Conservation (phyloP, 1,140 invertebrate species). For the Tetramorium alpestre region DNA sequence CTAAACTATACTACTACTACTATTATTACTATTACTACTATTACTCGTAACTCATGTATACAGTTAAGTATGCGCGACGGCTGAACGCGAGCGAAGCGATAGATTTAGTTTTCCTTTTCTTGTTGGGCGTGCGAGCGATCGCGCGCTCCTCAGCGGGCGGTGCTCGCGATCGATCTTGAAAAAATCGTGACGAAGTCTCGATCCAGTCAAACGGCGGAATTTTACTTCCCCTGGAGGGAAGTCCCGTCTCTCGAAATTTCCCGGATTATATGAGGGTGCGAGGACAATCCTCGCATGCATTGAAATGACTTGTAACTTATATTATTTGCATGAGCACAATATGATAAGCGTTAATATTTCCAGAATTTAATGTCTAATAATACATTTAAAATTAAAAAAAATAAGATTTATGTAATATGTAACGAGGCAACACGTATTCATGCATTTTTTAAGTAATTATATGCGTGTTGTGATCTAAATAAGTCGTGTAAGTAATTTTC, state of each 20-base stretch:
- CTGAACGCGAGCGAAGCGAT: constrained; percentile 69
- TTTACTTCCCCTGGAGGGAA: neutral
- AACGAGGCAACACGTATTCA: neutral
- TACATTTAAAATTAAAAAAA: neutral
- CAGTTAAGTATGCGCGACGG: constrained; percentile 73
- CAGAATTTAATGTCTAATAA: neutral
- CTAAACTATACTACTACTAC: constrained; percentile 76
- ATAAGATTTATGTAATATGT: neutral
- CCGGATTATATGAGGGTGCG: constrained; percentile 29
- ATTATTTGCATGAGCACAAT: neutral
- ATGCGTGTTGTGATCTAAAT: neutral
- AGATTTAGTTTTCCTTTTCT: constrained; percentile 69
- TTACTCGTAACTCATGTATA: constrained; percentile 74
- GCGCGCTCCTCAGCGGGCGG: constrained; percentile 27
- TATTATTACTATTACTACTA: constrained; percentile 57
- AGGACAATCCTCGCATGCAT: neutral
- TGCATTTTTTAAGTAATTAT: neutral
- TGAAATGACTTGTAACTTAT: neutral
- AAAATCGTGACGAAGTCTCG: constrained; percentile 43
- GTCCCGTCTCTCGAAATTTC: constrained; percentile 34
- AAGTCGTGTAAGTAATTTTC: neutral
- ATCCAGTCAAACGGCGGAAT: constrained; percentile 38
- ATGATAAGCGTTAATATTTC: neutral
- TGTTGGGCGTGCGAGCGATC: constrained; percentile 21
- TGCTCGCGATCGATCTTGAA: constrained; percentile 36